Evolutionary conservation across 1,140 invertebrate species (phyloP).

Genomic region (Muscidifurax raptorellus): DNA sequence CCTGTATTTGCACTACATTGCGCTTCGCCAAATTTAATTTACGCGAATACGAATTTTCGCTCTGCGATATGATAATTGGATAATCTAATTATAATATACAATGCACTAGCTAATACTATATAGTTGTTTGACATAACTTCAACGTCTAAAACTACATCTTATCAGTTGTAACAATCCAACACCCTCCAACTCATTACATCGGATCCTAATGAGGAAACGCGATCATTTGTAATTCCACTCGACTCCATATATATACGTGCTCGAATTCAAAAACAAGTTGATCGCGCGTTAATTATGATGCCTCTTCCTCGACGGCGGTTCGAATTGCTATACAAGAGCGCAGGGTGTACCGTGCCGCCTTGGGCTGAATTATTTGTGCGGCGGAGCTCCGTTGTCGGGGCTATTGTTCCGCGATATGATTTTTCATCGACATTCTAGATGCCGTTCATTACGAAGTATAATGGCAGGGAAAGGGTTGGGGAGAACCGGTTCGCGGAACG

Average conservation of each 20-base stretch:
- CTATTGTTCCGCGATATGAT: conserved; percentile 11
- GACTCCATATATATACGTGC: background rate
- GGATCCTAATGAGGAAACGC: background rate
- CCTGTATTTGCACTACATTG: too few relatives aligned
- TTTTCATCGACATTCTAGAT: conserved; percentile 9
- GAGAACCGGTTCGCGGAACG: background rate
- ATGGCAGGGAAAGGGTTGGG: background rate
- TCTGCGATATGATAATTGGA: too few relatives aligned
- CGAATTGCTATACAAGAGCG: background rate
- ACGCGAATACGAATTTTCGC: too few relatives aligned
- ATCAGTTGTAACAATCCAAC: too few relatives aligned
- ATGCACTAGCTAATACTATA: background rate
- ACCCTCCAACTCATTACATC: background rate
- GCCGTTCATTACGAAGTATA: background rate
- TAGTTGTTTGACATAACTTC: background rate
- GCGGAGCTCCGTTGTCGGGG: background rate
- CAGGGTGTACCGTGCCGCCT: background rate
- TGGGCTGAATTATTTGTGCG: background rate
- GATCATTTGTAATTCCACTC: background rate
- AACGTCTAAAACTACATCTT: background rate
- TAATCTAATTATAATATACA: too few relatives aligned
- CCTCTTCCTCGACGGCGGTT: too few relatives aligned
- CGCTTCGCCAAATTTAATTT: too few relatives aligned
- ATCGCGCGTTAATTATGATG: too few relatives aligned
- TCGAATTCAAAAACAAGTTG: background rate